Conservation (phyloP, 2,888 invertebrate genomes). For the Apocheima hispidaria region DNA sequence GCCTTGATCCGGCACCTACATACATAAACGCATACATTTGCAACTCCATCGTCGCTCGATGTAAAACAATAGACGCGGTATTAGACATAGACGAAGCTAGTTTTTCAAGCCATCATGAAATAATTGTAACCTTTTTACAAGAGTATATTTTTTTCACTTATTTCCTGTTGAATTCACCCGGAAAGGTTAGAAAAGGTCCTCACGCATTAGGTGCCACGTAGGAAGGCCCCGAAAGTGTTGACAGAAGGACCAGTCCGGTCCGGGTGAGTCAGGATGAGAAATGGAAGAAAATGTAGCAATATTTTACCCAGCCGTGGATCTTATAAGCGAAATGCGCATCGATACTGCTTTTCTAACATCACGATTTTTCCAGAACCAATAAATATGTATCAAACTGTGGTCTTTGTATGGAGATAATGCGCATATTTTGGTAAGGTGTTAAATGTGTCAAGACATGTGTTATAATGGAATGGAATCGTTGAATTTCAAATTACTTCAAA, state of each 20-base stretch:
- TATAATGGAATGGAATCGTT: background rate
- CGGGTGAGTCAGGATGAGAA: too few species aligned
- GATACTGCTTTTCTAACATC: background rate
- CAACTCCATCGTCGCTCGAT: background rate
- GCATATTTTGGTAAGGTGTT: slow-evolving; percentile 49
- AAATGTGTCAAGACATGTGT: slow-evolving; percentile 33
- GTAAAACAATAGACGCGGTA: background rate
- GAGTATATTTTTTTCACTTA: too few species aligned
- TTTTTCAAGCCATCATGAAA: too few species aligned
- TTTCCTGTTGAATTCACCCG: too few species aligned
- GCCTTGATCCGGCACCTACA: slow-evolving; percentile 29
- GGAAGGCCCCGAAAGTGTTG: too few species aligned
- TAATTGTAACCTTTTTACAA: too few species aligned
- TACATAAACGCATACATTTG: slow-evolving; percentile 16
- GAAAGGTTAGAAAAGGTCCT: too few species aligned
- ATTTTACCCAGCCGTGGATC: too few species aligned
- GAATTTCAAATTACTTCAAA: background rate
- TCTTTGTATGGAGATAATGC: slow-evolving; percentile 41
- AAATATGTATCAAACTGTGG: slow-evolving; percentile 21
- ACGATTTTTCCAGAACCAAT: slow-evolving; percentile 19
- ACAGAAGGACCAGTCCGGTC: too few species aligned
- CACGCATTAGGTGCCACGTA: too few species aligned
- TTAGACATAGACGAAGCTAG: background rate
- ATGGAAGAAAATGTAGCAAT: too few species aligned
- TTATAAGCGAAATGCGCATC: too few species aligned